Evolutionary conservation across 2,797 vertebrate genomes (phyloP).

Genomic region (Darevskia mixta): DNA sequence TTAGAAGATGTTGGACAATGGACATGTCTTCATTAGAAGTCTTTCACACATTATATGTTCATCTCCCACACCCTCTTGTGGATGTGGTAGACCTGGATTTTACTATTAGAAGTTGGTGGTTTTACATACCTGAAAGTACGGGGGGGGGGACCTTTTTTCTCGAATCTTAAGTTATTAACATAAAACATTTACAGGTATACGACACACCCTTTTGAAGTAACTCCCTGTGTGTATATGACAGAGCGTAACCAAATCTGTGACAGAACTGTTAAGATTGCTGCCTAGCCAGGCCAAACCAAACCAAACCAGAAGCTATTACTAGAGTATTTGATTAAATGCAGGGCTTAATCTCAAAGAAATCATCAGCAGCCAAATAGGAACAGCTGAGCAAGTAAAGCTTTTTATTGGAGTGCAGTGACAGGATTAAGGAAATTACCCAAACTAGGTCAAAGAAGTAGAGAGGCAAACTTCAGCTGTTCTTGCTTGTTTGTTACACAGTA

Average conservation of each 20-base stretch:
- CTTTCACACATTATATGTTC: background rate
- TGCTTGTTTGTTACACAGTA: conserved; percentile 2
- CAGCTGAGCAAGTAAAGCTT: conserved; percentile 5
- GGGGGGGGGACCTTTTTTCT: background rate
- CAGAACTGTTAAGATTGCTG: background rate
- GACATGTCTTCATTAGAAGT: no score
- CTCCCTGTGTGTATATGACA: no score
- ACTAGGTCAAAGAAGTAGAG: conserved; percentile 9
- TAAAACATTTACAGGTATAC: background rate
- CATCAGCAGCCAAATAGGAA: background rate
- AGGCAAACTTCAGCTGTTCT: conserved; percentile 15
- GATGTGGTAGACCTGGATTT: background rate
- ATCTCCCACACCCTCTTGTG: background rate
- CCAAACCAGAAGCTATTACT: conserved; percentile 2
- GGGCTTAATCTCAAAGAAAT: conserved; percentile 13
- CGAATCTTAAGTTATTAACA: background rate
- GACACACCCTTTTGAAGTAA: background rate
- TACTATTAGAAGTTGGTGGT: background rate
- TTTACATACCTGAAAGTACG: background rate
- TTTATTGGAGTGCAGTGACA: background rate
- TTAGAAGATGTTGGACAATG: no score
- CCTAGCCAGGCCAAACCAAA: conserved; percentile 3
- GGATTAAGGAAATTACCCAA: conserved; percentile 14
- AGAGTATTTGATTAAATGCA: background rate
- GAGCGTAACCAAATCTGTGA: background rate